These are phyloP conservation scores for Sinella curviseta DNA, from an alignment of 1,140 invertebrate species.

Conservation along the genomic window DNA sequence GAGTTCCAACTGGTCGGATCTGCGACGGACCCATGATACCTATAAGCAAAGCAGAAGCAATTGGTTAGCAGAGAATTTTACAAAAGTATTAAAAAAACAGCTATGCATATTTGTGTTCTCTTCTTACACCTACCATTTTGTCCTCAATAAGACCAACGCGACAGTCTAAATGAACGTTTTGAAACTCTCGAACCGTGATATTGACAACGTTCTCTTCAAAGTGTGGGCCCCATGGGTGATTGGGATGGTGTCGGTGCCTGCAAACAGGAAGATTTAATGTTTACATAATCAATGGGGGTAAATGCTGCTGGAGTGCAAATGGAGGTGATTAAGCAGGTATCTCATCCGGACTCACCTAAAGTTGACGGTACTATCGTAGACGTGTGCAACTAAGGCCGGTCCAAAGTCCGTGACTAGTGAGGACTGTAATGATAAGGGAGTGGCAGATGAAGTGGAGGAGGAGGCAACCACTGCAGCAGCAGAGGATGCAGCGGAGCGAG, in stretches of 20 bases:
- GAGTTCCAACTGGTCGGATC: constrained; percentile 45
- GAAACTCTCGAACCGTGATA: constrained; percentile 59
- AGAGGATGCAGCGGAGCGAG: too few relatives aligned
- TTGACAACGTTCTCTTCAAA: constrained; percentile 68
- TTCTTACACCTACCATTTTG: constrained; percentile 56
- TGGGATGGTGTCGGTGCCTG: constrained; percentile 50
- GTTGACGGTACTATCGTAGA: constrained; percentile 38
- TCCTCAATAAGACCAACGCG: constrained; percentile 61
- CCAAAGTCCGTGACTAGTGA: background rate
- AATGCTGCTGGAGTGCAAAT: background rate
- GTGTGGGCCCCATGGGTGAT: constrained; percentile 68
- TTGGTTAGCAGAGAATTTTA: background rate
- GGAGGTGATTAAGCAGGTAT: background rate
- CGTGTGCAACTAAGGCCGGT: constrained; percentile 29
- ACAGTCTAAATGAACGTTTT: constrained; percentile 59
- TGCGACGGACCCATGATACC: constrained; percentile 48
- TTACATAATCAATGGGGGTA: background rate
- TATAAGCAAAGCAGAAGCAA: constrained; percentile 4
- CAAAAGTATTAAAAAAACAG: background rate
- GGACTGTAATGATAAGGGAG: too few relatives aligned
- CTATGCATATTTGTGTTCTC: background rate
- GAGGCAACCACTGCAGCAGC: too few relatives aligned
- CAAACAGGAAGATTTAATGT: background rate
- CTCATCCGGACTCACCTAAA: constrained; percentile 28
- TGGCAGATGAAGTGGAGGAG: too few relatives aligned